A percentile compares a stretch with the other conserved stretches of the same genome.
phyloP scores from a whole-genome alignment of 2,888 invertebrate species.

The Chesias legatella region DNA sequence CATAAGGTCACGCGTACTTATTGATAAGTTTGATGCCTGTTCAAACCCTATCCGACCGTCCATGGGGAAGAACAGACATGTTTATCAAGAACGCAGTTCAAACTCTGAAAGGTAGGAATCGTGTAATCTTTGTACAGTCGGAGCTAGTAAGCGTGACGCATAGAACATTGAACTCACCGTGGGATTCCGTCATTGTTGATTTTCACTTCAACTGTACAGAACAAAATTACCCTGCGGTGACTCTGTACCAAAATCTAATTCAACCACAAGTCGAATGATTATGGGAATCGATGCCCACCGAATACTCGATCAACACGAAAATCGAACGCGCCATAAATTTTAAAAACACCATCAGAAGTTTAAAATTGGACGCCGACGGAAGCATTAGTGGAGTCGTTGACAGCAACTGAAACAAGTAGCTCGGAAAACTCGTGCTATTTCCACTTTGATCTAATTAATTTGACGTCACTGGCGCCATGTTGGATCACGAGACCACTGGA shows the following conservation, averaged over 20 bases:
- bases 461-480: constrained; percentile 57
- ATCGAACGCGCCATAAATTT: constrained; percentile 53
- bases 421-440: constrained; percentile 65
- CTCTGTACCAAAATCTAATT: constrained; percentile 35
- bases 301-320: constrained; percentile 33
- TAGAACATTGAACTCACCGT: constrained; percentile 68
- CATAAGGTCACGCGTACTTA: too few species aligned
- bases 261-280: constrained; percentile 45
- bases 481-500: constrained; percentile 42
- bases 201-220: constrained; percentile 62
- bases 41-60: too few species aligned
- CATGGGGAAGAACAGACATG: too few species aligned
- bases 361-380: constrained; percentile 71
- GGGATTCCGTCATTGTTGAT: constrained; percentile 65
- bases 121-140: constrained; percentile 46
- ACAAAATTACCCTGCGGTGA: constrained; percentile 54
- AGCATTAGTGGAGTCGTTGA: constrained; percentile 74
- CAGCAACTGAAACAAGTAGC: constrained; percentile 68
- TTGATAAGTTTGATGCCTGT: too few species aligned
- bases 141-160: constrained; percentile 56
- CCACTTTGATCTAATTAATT: constrained; percentile 74
- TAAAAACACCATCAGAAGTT: constrained; percentile 72
- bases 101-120: constrained; percentile 30
- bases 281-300: constrained; percentile 21
- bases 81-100: constrained; percentile 29